Conservation (phyloP, 2,113 vertebrate species). For the Vimba vimba region DNA sequence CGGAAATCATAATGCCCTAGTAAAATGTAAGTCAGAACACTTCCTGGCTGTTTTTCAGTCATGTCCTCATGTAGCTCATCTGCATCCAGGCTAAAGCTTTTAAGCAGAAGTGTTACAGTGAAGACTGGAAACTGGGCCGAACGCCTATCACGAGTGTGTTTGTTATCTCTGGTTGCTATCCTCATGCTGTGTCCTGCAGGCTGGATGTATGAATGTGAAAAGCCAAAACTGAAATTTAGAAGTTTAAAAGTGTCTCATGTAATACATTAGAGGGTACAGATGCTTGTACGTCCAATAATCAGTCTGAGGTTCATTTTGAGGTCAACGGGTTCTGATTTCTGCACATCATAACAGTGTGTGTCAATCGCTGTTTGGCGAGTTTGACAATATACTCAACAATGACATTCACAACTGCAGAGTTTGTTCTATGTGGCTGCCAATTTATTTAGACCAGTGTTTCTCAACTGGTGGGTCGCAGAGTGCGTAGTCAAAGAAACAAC, state of each 20-base stretch:
- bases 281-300: neutral
- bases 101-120: neutral
- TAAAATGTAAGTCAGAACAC: neutral
- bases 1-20: neutral
- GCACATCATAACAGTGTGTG: neutral
- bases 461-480: too few species aligned
- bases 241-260: neutral
- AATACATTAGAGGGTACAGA: neutral
- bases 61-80: conserved; percentile 15
- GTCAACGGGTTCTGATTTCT: neutral
- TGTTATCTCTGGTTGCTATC: conserved; percentile 14
- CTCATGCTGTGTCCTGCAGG: neutral
- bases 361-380: neutral
- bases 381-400: neutral
- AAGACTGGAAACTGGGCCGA: conserved; percentile 37
- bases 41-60: neutral
- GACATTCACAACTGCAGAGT: neutral
- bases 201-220: neutral
- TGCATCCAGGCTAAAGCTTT: neutral
- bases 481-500: too few species aligned
- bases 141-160: conserved; percentile 18
- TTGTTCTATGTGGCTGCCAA: neutral
- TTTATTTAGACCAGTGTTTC: neutral
- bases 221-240: neutral
- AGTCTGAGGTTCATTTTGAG: neutral